phyloP scores from a whole-genome alignment of 2,113 vertebrate genomes.

The Chloropsis hardwickii region DNA sequence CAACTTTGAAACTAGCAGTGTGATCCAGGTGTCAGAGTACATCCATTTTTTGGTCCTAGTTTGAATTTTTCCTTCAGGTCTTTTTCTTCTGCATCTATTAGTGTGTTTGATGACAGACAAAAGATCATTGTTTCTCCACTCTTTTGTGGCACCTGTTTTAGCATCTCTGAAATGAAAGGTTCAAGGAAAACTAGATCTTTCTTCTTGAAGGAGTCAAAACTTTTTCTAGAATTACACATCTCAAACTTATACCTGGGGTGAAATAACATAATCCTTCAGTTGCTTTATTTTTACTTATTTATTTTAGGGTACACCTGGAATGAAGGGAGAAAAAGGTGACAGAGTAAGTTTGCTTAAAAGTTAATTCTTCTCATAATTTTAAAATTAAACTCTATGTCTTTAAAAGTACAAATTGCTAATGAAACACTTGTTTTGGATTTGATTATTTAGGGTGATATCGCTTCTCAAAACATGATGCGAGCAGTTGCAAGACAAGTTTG shows the following conservation, averaged over 20 bases:
- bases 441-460: slow-evolving; percentile 87
- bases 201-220: not conserved
- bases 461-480: slow-evolving; percentile 97
- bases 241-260: not conserved
- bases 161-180: not conserved
- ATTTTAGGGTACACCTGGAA: slow-evolving; percentile 82
- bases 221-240: not conserved
- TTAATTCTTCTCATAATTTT: not conserved
- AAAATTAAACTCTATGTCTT: not conserved
- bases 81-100: not conserved
- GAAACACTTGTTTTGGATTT: slow-evolving; percentile 26
- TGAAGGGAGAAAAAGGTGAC: slow-evolving; percentile 95
- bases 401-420: slow-evolving; percentile 28
- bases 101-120: not conserved
- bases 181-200: not conserved
- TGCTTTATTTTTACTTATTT: slow-evolving; percentile 33
- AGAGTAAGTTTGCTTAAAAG: slow-evolving; percentile 82
- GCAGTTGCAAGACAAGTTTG: slow-evolving; percentile 97
- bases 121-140: not conserved
- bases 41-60: not conserved
- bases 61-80: not conserved
- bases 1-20: not conserved
- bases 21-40: not conserved
- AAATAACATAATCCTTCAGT: not conserved
- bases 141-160: not conserved